A percentile compares a stretch with the other conserved stretches of the same genome.
Evolutionary conservation across 2,113 vertebrate species (phyloP).

Genomic region (Poeciliopsis turrubarensis): DNA sequence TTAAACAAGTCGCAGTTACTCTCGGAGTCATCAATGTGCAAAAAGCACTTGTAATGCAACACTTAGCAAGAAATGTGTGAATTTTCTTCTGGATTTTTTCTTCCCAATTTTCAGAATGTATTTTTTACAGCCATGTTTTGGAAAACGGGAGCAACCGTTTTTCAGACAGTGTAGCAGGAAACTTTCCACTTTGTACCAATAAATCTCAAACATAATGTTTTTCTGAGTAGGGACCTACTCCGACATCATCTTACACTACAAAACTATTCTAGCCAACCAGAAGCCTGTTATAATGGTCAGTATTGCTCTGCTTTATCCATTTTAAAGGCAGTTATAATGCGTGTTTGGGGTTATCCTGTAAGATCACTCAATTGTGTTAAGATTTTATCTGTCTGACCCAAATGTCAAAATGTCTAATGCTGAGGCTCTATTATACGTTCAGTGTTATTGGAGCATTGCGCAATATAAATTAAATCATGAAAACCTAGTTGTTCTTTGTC

Average conservation of each 20-base stretch:
- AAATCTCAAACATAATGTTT: background rate
- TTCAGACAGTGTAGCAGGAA: background rate
- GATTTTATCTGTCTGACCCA: background rate
- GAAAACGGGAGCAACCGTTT: background rate
- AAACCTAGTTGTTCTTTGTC: too few species aligned
- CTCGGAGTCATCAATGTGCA: background rate
- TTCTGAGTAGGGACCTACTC: background rate
- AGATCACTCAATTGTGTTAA: background rate
- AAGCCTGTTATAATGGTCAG: background rate
- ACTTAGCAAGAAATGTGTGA: background rate
- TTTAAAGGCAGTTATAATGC: background rate
- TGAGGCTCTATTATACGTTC: too few species aligned
- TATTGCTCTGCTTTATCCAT: background rate
- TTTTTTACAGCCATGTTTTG: background rate
- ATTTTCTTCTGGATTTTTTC: background rate
- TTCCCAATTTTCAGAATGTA: background rate
- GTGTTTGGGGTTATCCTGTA: background rate
- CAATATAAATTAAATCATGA: too few species aligned
- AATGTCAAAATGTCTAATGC: background rate
- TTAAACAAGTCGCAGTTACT: background rate
- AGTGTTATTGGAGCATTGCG: too few species aligned
- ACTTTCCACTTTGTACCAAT: background rate
- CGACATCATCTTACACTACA: background rate
- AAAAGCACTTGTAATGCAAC: background rate
- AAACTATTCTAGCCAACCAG: background rate